phyloP scores from a whole-genome alignment of 2,797 vertebrate species.

The Pyrocephalus nanus region DNA sequence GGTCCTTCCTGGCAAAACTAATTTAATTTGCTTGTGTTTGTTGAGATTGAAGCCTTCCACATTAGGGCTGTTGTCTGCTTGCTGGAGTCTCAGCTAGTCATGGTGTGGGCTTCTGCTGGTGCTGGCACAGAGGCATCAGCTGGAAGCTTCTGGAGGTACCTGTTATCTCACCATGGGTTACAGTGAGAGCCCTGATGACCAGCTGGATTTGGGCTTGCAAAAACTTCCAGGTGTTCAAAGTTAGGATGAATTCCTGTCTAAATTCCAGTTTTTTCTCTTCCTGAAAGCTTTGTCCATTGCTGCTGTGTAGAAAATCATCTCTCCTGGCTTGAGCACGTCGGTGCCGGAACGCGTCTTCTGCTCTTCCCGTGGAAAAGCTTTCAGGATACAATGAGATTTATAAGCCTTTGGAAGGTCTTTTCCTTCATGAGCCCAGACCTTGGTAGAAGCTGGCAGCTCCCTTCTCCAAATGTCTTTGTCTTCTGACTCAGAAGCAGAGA shows the following conservation, averaged over 20 bases:
- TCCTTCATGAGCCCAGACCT: not conserved
- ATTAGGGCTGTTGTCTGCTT: not conserved
- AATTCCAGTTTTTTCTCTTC: not conserved
- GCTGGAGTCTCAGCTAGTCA: not conserved
- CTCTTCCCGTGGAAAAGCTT: constrained; percentile 9
- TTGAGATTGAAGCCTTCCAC: not conserved
- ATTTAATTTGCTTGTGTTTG: not conserved
- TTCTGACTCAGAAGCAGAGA: constrained; percentile 7
- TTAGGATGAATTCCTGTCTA: not conserved
- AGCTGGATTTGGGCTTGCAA: not conserved
- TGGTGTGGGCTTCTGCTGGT: not conserved
- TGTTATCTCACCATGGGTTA: not conserved
- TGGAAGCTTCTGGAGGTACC: not conserved
- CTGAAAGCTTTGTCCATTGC: not conserved
- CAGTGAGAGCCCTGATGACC: not conserved
- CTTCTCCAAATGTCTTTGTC: not conserved
- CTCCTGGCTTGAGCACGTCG: not conserved
- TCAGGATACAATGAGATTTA: not conserved
- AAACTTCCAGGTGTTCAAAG: not conserved
- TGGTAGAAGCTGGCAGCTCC: not conserved
- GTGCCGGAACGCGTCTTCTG: not conserved
- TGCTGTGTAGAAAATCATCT: not conserved
- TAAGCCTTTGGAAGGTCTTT: constrained; percentile 1
- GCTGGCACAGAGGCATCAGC: not conserved
- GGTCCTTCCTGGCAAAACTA: not conserved